phyloP scores from a whole-genome alignment of 2,888 invertebrate species.

The Parnassius mnemosyne region DNA sequence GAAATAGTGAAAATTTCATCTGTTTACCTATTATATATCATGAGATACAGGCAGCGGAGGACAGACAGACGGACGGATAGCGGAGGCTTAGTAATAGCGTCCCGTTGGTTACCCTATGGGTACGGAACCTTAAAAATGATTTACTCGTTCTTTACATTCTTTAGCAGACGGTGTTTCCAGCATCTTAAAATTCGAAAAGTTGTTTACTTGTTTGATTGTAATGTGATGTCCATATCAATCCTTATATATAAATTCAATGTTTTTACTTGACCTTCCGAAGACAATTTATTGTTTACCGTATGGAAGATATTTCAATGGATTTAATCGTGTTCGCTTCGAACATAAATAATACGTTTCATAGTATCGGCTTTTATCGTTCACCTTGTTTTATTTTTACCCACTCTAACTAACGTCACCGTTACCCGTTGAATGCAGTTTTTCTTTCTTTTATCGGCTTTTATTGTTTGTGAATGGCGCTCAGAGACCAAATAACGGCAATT shows the following conservation, averaged over 20 bases:
- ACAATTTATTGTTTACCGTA: neutral
- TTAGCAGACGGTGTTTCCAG: too few species aligned
- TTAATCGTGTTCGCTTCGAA: neutral
- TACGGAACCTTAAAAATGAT: too few species aligned
- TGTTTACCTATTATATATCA: too few species aligned
- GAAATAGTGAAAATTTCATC: too few species aligned
- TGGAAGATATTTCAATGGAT: neutral
- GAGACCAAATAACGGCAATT: conserved; percentile 4
- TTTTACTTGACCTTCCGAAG: neutral
- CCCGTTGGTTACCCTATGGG: too few species aligned
- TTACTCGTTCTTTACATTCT: too few species aligned
- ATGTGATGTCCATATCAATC: too few species aligned
- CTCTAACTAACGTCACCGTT: conserved; percentile 1
- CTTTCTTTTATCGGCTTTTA: neutral
- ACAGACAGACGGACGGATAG: too few species aligned
- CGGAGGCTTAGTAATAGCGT: too few species aligned
- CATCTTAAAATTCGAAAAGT: too few species aligned
- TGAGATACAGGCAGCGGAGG: too few species aligned
- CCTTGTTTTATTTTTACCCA: conserved; percentile 3
- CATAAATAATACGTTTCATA: neutral
- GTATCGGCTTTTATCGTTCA: conserved; percentile 1
- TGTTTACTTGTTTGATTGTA: too few species aligned
- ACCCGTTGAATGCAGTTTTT: conserved; percentile 13
- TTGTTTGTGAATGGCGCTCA: neutral
- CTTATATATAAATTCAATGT: neutral